Base-by-base conservation (phyloP, 2,888 invertebrate genomes). In the Brachyopa scutellaris region DNA sequence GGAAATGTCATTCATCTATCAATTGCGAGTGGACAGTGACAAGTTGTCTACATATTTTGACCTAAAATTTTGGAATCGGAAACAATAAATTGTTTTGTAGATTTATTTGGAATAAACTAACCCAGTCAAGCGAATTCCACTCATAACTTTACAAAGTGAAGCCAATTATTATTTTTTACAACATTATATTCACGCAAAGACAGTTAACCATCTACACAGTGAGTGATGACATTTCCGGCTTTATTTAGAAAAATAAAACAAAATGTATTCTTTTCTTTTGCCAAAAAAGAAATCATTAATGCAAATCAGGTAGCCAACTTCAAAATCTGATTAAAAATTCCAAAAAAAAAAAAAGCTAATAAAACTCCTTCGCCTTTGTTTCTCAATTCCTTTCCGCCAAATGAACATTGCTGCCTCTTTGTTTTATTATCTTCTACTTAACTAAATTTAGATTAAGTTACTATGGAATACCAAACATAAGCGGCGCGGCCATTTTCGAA, bases 151-250 rank as follows among this genome's bases (percentile, higher is more conserved):
- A 5, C 26, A 11, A 7, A 0, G 8, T 1, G 13, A 13, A 47
- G 7, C 23, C 26, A 11, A 47, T 47, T 47, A 26, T 13, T 51
- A 29, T n/a, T 4, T 15, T 31, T 31, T 0, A 9, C 9, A 15
- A 9, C 31, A 51, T 17, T 31, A 17, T 31, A 66, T 6, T 40
- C 64, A 38, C 26, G 51, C 40, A 36, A 29, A 40, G 38, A 17
- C 40, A 29, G 19, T 5, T 47, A 40, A 8, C 51, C 17, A 47
- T 47, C 47, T 23, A n/a, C 47, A 49, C 38, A 29, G 17, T 66
- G 64, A 66, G 26, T 51, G 23, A 64, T 64, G 51, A 40, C 51
- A 29, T 66, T 66, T 66, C 64, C 64, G 64, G 38, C 21, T 29
- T 21, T 38, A 19, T 53, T 66, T 13, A 26, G 11, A 38, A n/a